A percentile compares a stretch with the other conserved stretches of the same genome.
phyloP scores from a whole-genome alignment of 2,888 invertebrate genomes.

The Cataglyphis altisquamis region DNA sequence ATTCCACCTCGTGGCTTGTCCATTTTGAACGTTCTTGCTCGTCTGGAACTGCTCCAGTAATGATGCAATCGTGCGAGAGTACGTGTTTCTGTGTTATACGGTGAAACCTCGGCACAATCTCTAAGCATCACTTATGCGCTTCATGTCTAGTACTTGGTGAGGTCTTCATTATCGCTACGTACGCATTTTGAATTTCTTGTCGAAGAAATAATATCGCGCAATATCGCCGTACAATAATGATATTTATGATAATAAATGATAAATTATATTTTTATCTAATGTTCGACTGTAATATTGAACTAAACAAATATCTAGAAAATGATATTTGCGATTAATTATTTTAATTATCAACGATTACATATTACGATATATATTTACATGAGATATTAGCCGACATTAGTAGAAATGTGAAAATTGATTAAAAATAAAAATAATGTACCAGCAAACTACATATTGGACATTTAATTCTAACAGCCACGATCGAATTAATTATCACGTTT shows the following conservation, averaged over 20 bases:
- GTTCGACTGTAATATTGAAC: neutral
- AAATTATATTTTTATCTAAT: neutral
- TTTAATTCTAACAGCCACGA: neutral
- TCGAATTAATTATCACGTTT: neutral
- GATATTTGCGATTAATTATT: conserved; percentile 5
- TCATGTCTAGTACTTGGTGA: neutral
- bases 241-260: neutral
- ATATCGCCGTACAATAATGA: neutral
- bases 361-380: neutral
- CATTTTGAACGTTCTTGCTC: conserved; percentile 17
- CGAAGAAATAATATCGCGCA: neutral
- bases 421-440: neutral
- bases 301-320: neutral
- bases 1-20: conserved; percentile 43
- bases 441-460: neutral
- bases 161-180: neutral
- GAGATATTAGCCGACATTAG: neutral
- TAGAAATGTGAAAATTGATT: neutral
- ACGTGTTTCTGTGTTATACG: conserved; percentile 43
- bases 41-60: conserved; percentile 69
- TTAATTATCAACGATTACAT: neutral
- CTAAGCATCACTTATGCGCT: conserved; percentile 7
- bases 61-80: conserved; percentile 70
- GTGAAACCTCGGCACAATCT: conserved; percentile 45
- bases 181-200: neutral